Conservation (phyloP, 2,888 invertebrate genomes). For the Apocheima hispidaria region DNA sequence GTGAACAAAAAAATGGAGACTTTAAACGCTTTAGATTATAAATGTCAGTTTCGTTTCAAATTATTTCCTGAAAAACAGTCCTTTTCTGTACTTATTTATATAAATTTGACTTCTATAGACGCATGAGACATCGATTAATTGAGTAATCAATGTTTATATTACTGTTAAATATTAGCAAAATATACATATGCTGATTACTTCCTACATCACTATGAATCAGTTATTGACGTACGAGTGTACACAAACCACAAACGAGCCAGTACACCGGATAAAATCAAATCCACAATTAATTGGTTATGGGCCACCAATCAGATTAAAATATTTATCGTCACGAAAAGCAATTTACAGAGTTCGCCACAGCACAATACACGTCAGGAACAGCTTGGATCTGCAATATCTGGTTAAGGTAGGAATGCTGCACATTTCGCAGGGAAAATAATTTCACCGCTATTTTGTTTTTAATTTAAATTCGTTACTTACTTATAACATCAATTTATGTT, state of each 20-base stretch:
- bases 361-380: conserved; percentile 79
- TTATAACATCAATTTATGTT: conserved; percentile 33
- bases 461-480: conserved; percentile 33
- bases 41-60: too few relatives aligned
- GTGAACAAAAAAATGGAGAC: conserved; percentile 54
- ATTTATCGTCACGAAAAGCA: conserved; percentile 83
- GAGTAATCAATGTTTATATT: neutral
- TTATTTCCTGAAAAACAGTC: conserved; percentile 33
- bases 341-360: conserved; percentile 81
- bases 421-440: conserved; percentile 67
- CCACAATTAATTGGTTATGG: conserved; percentile 81
- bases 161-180: neutral
- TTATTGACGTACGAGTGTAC: neutral
- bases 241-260: conserved; percentile 33
- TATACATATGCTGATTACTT: neutral
- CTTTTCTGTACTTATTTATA: conserved; percentile 22
- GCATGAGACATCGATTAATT: neutral
- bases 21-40: conserved; percentile 53
- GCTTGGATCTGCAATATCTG: conserved; percentile 77
- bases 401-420: conserved; percentile 67
- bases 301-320: conserved; percentile 84
- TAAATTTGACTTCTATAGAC: conserved; percentile 7
- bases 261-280: conserved; percentile 65
- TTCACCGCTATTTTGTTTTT: conserved; percentile 55
- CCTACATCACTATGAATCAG: neutral